Conservation (phyloP, 2,113 vertebrate genomes). For the Cyanoramphus novaezelandiae region DNA sequence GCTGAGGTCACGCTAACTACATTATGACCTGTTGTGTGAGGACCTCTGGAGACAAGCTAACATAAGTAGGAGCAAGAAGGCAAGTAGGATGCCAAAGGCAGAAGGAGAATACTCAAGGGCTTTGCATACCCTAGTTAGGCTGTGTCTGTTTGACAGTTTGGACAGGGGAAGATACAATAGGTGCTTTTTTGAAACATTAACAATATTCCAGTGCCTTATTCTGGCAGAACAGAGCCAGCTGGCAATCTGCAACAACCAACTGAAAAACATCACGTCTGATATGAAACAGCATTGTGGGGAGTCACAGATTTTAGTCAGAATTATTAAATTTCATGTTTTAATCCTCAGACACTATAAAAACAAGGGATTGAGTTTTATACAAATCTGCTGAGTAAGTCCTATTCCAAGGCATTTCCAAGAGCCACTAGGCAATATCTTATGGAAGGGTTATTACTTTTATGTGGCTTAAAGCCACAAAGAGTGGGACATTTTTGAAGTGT, state of each 20-base stretch:
- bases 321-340: conserved; percentile 28
- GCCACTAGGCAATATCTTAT: neutral
- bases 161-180: neutral
- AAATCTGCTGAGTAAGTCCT: conserved; percentile 20
- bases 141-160: neutral
- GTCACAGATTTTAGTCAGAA: conserved; percentile 8
- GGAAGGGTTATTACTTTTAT: neutral
- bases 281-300: neutral
- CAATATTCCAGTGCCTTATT: neutral
- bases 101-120: neutral
- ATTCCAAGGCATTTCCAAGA: conserved; percentile 29
- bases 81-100: neutral
- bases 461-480: neutral
- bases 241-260: neutral
- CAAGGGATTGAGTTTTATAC: neutral
- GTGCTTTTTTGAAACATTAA: neutral
- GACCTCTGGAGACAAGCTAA: neutral
- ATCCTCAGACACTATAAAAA: neutral
- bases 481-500: neutral
- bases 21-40: neutral
- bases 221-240: conserved; percentile 22
- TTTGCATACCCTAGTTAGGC: neutral
- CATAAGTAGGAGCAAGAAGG: neutral
- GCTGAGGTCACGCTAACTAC: neutral
- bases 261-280: conserved; percentile 14